Evolutionary conservation across 2,888 invertebrate genomes (phyloP).

Genomic region (Rotaria magnacalcarata): DNA sequence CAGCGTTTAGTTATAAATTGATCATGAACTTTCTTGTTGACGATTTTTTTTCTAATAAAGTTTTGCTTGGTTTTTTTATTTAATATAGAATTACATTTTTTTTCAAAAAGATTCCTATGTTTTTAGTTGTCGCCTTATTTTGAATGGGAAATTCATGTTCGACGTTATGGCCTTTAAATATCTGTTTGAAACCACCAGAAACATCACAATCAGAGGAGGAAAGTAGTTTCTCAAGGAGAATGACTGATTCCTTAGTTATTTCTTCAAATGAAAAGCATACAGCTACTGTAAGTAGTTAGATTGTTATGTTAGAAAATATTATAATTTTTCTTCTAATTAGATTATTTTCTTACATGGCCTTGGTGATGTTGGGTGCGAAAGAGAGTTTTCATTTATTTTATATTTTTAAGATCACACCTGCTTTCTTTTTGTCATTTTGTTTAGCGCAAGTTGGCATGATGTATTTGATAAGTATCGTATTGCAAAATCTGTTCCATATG

Average conservation of each 20-base stretch:
- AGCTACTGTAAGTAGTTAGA: conserved; percentile 38
- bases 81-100: not conserved
- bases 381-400: too few species aligned
- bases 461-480: conserved; percentile 34
- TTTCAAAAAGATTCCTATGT: not conserved
- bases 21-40: too few species aligned
- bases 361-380: conserved; percentile 40
- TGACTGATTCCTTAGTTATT: conserved; percentile 7
- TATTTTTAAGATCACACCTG: too few species aligned
- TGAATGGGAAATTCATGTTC: conserved; percentile 16
- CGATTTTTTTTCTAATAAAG: too few species aligned
- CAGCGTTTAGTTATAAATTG: not conserved
- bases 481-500: conserved; percentile 35
- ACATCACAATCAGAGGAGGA: not conserved
- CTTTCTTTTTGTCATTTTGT: not conserved
- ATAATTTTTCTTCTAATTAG: not conserved
- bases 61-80: not conserved
- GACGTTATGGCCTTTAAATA: not conserved
- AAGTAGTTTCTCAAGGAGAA: not conserved
- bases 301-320: not conserved
- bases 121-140: not conserved
- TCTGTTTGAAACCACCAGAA: not conserved
- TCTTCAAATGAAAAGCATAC: conserved; percentile 42
- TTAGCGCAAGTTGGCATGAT: conserved; percentile 24
- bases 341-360: conserved; percentile 46